A percentile compares a stretch with the other conserved stretches of the same genome.
Conservation (phyloP, 2,113 vertebrate species). For the Alouatta palliata region DNA sequence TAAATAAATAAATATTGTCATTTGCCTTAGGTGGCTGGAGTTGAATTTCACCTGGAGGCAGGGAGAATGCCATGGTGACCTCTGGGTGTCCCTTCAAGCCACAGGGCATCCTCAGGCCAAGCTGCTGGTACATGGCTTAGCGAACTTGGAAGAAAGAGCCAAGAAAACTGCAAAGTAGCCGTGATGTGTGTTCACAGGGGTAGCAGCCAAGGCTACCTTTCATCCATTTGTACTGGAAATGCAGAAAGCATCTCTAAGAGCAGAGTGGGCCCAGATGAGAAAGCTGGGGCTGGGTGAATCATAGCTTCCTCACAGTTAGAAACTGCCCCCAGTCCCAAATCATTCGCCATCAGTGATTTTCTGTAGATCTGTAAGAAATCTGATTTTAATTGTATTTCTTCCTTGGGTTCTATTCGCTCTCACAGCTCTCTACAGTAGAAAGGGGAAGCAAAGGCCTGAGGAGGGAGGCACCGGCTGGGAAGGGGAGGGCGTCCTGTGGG, state of each 20-base stretch:
- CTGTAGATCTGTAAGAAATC: conserved; percentile 52
- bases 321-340: neutral
- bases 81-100: neutral
- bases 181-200: neutral
- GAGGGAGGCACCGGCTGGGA: neutral
- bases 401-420: neutral
- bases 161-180: neutral
- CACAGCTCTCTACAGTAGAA: neutral
- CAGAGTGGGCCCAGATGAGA: neutral
- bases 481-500: neutral
- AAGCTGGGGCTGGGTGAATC: neutral
- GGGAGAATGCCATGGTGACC: neutral
- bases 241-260: neutral
- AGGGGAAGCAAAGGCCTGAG: neutral
- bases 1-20: neutral
- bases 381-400: conserved; percentile 51
- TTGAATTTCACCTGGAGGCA: neutral
- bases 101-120: neutral
- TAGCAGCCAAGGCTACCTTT: neutral
- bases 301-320: neutral
- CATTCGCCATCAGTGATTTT: conserved; percentile 52
- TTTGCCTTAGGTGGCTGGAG: neutral
- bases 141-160: conserved; percentile 6
- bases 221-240: neutral
- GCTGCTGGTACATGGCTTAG: neutral